These are phyloP conservation scores for Mesodorylaimus sp. DNA, from an alignment of 2,888 invertebrate genomes.

Conservation along the genomic window DNA sequence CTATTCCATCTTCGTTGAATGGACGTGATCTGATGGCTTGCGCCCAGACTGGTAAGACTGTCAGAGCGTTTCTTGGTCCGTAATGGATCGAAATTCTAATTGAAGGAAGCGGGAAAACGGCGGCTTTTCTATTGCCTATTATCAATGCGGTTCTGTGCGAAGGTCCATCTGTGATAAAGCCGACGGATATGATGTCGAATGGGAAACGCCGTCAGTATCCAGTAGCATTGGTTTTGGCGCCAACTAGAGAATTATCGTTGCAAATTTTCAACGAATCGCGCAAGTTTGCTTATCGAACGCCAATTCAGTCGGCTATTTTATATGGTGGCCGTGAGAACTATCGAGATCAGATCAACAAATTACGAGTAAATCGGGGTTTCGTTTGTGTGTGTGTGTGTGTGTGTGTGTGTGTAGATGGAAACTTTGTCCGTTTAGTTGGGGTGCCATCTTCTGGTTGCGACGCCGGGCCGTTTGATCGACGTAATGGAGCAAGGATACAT, in stretches of 20 bases:
- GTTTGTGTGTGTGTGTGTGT: too few relatives aligned
- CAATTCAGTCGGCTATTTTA: slow-evolving; percentile 87
- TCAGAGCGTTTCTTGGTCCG: too few relatives aligned
- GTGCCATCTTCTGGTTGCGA: slow-evolving; percentile 91
- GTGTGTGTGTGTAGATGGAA: too few relatives aligned
- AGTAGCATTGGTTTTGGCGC: slow-evolving; percentile 80
- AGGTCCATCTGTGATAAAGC: slow-evolving; percentile 44
- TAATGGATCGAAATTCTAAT: too few relatives aligned
- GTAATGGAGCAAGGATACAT: slow-evolving; percentile 90
- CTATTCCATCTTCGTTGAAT: slow-evolving; percentile 82
- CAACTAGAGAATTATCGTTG: slow-evolving; percentile 94
- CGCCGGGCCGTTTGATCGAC: slow-evolving; percentile 89
- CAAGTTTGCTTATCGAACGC: slow-evolving; percentile 91
- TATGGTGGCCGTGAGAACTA: slow-evolving; percentile 56
- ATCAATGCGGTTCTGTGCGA: slow-evolving; percentile 87
- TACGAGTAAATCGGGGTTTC: slow-evolving; percentile 22
- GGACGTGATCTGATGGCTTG: slow-evolving; percentile 85
- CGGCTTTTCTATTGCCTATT: slow-evolving; percentile 92
- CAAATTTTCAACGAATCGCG: slow-evolving; percentile 97
- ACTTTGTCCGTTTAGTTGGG: slow-evolving; percentile 92
- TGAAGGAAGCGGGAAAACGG: slow-evolving; percentile 79
- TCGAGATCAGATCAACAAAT: slow-evolving; percentile 29
- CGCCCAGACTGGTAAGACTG: slow-evolving; percentile 42
- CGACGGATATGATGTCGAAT: too few relatives aligned
- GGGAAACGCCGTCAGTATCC: slow-evolving; percentile 81